Conservation (phyloP, 2,888 invertebrate genomes). For the Drosophila atroscutellata region DNA sequence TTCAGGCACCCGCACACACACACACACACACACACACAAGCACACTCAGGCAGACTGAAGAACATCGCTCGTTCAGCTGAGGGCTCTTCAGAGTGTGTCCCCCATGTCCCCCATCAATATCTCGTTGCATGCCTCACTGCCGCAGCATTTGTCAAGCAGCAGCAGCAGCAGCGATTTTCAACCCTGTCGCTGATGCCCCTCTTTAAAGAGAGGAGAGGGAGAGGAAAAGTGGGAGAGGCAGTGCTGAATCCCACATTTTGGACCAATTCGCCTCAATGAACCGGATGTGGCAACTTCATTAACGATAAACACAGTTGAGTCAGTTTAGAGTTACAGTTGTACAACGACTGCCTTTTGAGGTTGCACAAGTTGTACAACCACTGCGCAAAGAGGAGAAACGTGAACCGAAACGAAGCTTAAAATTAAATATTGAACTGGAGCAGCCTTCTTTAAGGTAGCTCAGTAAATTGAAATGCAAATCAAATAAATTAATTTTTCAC, state of each 20-base stretch:
- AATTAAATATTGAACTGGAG: background rate
- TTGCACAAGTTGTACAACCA: conserved; percentile 18
- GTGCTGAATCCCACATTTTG: conserved; percentile 28
- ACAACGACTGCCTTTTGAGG: conserved; percentile 12
- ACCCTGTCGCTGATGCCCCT: conserved; percentile 26
- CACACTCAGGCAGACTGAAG: conserved; percentile 1
- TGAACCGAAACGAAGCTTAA: background rate
- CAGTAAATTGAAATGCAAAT: conserved; percentile 66
- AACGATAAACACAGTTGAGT: conserved; percentile 43
- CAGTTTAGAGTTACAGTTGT: conserved; percentile 24
- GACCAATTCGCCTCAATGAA: conserved; percentile 36
- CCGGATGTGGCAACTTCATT: conserved; percentile 67
- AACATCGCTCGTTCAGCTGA: conserved; percentile 42
- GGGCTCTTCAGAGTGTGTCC: conserved; percentile 46
- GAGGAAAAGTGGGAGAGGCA: background rate
- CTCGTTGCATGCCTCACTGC: conserved; percentile 51
- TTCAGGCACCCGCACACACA: conserved; percentile 31
- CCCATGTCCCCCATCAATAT: background rate
- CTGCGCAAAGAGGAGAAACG: background rate
- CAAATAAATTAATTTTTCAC: conserved; percentile 64
- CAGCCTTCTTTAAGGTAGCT: background rate
- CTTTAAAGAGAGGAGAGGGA: background rate
- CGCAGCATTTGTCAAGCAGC: conserved; percentile 65
- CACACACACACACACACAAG: background rate
- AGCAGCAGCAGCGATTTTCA: conserved; percentile 31